Evolutionary conservation across 1,140 invertebrate species (phyloP), one percentile per base, ranked within the genome.

Genomic region (Diorhabda carinulata): DNA sequence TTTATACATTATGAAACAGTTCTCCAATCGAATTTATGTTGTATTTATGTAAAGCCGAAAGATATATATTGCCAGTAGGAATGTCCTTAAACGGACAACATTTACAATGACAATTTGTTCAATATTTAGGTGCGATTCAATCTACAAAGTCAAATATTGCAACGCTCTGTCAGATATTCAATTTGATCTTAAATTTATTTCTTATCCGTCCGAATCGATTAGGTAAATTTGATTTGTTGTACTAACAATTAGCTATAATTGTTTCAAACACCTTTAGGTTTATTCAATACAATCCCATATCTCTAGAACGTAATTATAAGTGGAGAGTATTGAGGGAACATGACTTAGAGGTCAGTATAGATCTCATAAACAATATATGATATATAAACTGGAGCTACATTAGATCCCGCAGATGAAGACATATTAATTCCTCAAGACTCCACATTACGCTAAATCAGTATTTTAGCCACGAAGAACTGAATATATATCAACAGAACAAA

Each of bases 401-500:
- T 97, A 25, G 94, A 97, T 82, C 90, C 91, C 8, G 92, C 93
- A 4, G 96, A 98, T 86, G 95, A 98, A 86, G 96, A 98, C 80
- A 87, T 94, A 59, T 86, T 91, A 60, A 91, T 93, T 9, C 92
- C 92, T 7, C 90, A 94, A 78, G 94, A 97, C 83, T 92, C 93
- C 0, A 5, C 94, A 97, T 84, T 96, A 98, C 86, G 93, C 94
- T 2, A 90, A 93, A 72, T 94, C 90, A 79, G 95, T 98, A 2
- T 97, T 96, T 3, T 98, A 96, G 96, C 86, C 98, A 76, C 88
- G 98, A 63, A 91, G 97, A 78, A 99, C 98, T 1, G 98, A 99
- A 82, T 99, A 99, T 80, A 99, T 99, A 79, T 98, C 97, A 3
- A 97, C 97, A 43, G 97, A 99, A 85, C 96, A 97, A 78, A 95